These are phyloP conservation scores for Ophthalmotilapia sp. DNA, from an alignment of 2,113 vertebrate species.

Conservation along the genomic window DNA sequence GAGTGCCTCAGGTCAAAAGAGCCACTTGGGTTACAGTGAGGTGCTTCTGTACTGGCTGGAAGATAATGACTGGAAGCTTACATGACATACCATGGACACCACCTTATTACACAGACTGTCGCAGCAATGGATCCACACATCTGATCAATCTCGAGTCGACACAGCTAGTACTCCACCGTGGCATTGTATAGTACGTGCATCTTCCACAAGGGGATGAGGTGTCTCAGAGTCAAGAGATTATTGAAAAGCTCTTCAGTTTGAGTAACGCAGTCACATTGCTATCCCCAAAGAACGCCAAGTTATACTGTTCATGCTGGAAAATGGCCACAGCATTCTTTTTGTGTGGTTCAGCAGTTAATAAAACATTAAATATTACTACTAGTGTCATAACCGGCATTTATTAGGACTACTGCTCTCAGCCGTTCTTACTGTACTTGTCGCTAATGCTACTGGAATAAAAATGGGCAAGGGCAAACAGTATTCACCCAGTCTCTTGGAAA, in stretches of 20 bases:
- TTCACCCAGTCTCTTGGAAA: background rate
- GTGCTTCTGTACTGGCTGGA: conserved; percentile 30
- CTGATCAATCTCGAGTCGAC: conserved; percentile 38
- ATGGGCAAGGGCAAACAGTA: background rate
- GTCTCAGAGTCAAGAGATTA: background rate
- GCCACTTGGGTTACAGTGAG: conserved; percentile 47
- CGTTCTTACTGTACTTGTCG: background rate
- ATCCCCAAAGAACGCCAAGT: background rate
- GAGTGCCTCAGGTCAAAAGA: conserved; percentile 48
- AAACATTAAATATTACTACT: background rate
- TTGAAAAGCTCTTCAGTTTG: background rate
- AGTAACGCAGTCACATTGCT: background rate
- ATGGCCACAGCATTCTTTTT: background rate
- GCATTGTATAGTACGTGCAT: background rate
- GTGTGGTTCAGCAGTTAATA: background rate
- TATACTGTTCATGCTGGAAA: background rate
- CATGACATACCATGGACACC: conserved; percentile 26
- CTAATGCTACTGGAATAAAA: background rate
- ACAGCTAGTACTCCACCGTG: background rate
- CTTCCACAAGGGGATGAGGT: background rate
- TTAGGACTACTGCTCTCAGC: background rate
- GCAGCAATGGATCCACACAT: background rate
- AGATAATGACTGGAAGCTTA: conserved; percentile 55
- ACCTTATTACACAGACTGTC: conserved; percentile 31
- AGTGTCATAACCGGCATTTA: background rate